Evolutionary conservation across 2,113 vertebrate species (phyloP), one percentile per base, ranked within the genome.

Genomic region (Chrysochloris asiatica): DNA sequence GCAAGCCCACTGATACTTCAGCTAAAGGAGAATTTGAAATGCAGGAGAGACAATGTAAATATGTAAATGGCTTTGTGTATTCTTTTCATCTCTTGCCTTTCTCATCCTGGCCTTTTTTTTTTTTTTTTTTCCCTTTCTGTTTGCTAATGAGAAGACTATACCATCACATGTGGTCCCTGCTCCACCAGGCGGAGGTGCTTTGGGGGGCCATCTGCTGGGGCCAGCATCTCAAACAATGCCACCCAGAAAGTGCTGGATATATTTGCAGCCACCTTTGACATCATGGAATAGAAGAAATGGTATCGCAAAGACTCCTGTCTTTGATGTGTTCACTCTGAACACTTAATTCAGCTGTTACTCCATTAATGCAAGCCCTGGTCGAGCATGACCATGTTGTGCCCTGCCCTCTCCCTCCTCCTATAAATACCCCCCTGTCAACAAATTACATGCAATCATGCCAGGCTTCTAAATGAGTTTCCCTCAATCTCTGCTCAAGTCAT

Each of bases 11-110:
- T 92, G 97, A 96, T 96, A 97, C 96, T 97, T 94, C 92, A 89
- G 97, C 97, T 96, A 95, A 97, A 97, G 98, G 97, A 96, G 98
- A 97, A 97, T 98, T 98, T 95, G 96, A 97, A 98, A 98, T 98
- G 95, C 95, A 87, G 95, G 95, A 90, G 96, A 97, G 97, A 97
- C 98, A 98, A 98, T 98, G 97, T 97, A 98, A 98, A 98, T 98
- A 98, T 98, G 98, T 97, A 97, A 98, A 98, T 98, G 97, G 94
- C 98, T 98, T 96, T 97, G 97, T 97, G 97, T 97, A 96, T 97
- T 97, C 97, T 97, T 98, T 98, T 98, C 98, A 98, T 98, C 97
- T 97, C 95, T 94, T 52, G 91, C 69, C 84, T 96, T 96, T 96
- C 96, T 96, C 96, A 95, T 97, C 96, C 97, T 95, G 33, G 93